Base-by-base conservation (phyloP, 2,888 invertebrate species). In the Yponomeuta evonymella region DNA sequence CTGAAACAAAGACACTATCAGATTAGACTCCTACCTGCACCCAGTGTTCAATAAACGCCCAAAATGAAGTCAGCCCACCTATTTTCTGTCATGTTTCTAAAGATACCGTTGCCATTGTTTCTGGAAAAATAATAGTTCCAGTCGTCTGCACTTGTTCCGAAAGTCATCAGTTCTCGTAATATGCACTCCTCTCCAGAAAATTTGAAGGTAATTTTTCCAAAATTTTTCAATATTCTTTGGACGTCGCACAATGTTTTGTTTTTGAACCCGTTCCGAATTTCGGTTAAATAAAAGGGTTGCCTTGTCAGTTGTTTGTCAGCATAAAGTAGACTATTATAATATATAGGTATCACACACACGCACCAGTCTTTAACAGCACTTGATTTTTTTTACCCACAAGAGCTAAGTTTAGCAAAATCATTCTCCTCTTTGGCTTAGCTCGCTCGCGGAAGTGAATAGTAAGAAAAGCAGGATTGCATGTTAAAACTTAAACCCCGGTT, bases 11-110 rank as follows among this genome's bases (percentile, higher is more conserved):
- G 5, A 15, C 51, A 15, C 15, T 58, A 2, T 15, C 3, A 3
- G 12, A 12, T 58, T 58, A 15, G 15, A 58, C 12, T 58, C 51
- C 2, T 10, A 2, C 12, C 15, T 58, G 1, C 51, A 51, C 12
- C 12, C 51, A 15, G 43, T 5, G 9, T 43, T 43, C 5, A 43
- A 43, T 0, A 43, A 43, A 43, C 8, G 43, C 43, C 43, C 43
- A 43, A 43, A 11, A 69, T 36, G 36, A 43, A 15, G 51, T 58
- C 51, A 58, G 51, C 51, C 12, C 82, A 90, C 90, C 89, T 89
- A 85, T 92, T 92, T 79, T 87, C 90, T 86, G 91, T 86, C 91
- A 92, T 91, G 79, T 77, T 84, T 82, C 80, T 81, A 77, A 80
- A 79, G 74, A 81, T 74, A 79, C 80, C 79, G 79, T 83, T 83